phyloP scores from a whole-genome alignment of 2,797 vertebrate species.

The Microctenopoma lineatum region DNA sequence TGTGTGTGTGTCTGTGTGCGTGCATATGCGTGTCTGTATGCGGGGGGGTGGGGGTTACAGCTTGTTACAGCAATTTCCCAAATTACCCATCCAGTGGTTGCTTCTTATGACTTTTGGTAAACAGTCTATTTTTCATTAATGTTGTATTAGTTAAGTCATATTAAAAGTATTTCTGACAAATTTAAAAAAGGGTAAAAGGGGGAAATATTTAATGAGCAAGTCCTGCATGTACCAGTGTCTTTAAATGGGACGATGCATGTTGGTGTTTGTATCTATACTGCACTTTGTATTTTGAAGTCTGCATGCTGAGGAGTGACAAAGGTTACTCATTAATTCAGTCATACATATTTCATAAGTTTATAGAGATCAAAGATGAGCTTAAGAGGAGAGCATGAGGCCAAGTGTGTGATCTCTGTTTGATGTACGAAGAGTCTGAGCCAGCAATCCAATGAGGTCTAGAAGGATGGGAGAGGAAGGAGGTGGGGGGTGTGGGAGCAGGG shows the following conservation, averaged over 20 bases:
- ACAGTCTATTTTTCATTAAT: no score
- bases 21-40: no score
- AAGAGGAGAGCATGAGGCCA: slow-evolving; percentile 49
- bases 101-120: no score
- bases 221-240: not conserved
- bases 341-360: slow-evolving; percentile 64
- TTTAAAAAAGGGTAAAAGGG: no score
- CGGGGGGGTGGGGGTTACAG: no score
- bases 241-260: not conserved
- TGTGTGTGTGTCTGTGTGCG: no score
- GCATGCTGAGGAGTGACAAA: slow-evolving; percentile 32
- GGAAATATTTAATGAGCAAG: not conserved
- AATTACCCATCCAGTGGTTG: no score
- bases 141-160: no score
- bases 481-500: slow-evolving; percentile 22
- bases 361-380: slow-evolving; percentile 63
- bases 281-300: slow-evolving; percentile 2
- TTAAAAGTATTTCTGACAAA: no score
- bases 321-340: slow-evolving; percentile 48
- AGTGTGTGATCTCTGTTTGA: slow-evolving; percentile 64
- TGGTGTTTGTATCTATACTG: not conserved
- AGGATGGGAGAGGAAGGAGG: not conserved
- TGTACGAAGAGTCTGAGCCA: slow-evolving; percentile 54
- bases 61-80: no score
- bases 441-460: slow-evolving; percentile 35